Evolutionary conservation across 2,113 vertebrate genomes (phyloP).

Genomic region (Hemibagrus wyckioides): DNA sequence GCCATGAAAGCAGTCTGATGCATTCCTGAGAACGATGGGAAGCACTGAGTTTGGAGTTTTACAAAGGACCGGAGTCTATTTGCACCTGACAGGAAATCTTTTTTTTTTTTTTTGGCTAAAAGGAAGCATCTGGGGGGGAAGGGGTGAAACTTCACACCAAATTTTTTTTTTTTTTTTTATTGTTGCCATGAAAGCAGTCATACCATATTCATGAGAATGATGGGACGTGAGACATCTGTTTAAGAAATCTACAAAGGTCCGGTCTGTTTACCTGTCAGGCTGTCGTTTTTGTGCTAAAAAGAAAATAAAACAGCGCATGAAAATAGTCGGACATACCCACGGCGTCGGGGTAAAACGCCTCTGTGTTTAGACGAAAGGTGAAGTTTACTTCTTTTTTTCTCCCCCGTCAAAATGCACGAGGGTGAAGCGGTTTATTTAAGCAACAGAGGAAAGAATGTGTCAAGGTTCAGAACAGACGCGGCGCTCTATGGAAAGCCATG

Average conservation of each 20-base stretch:
- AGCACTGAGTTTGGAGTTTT: slow-evolving; percentile 32
- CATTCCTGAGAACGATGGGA: slow-evolving; percentile 40
- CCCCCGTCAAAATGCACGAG: slow-evolving; percentile 11
- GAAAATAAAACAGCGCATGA: background rate
- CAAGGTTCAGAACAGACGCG: slow-evolving; percentile 57
- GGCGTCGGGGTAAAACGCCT: background rate
- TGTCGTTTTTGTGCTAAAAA: slow-evolving; percentile 1
- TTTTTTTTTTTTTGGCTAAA: slow-evolving; percentile 25
- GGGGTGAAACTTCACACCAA: background rate
- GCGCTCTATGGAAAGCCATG: slow-evolving; percentile 59
- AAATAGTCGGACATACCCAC: slow-evolving; percentile 23
- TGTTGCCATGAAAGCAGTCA: background rate
- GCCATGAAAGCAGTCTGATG: slow-evolving; percentile 14
- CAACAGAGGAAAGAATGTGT: slow-evolving; percentile 51
- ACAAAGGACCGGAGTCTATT: slow-evolving; percentile 34
- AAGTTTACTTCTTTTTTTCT: slow-evolving; percentile 22
- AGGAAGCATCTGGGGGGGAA: background rate
- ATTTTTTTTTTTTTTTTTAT: slow-evolving; percentile 1
- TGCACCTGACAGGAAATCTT: slow-evolving; percentile 35
- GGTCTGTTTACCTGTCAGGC: slow-evolving; percentile 8
- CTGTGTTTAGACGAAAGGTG: slow-evolving; percentile 42
- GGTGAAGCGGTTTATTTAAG: slow-evolving; percentile 45
- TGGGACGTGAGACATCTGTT: slow-evolving; percentile 2
- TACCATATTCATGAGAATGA: slow-evolving; percentile 2
- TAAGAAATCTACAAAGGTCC: slow-evolving; percentile 18